Evolutionary conservation across 2,888 invertebrate genomes (phyloP).

Genomic region (Lottia scabra): DNA sequence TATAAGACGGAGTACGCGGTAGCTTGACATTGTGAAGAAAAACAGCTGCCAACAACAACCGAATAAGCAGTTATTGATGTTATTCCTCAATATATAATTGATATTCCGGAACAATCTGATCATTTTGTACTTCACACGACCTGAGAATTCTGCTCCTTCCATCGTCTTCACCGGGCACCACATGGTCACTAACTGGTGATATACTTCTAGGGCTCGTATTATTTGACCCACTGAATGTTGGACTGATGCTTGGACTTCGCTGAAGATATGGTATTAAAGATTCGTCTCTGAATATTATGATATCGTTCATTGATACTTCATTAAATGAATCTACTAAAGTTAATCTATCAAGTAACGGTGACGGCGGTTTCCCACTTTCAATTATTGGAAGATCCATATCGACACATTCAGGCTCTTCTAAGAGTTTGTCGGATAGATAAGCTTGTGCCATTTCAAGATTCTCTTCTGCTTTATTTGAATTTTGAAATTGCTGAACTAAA

Average conservation of each 20-base stretch:
- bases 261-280: neutral
- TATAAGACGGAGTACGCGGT: too few relatives aligned
- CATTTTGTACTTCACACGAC: neutral
- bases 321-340: neutral
- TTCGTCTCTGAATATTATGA: slow-evolving; percentile 1
- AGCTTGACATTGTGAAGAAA: too few relatives aligned
- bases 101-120: neutral
- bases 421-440: too few relatives aligned
- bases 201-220: neutral
- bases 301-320: neutral
- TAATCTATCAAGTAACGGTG: neutral
- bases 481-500: neutral
- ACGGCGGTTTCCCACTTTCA: neutral
- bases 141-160: neutral
- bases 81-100: neutral
- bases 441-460: too few relatives aligned
- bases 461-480: too few relatives aligned
- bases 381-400: too few relatives aligned
- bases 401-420: too few relatives aligned
- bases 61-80: neutral
- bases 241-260: neutral
- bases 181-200: neutral
- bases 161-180: neutral
- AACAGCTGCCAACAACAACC: too few relatives aligned
- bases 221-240: neutral